phyloP scores from a whole-genome alignment of 1,140 invertebrate genomes.

The Caenorhabditis brenneri region DNA sequence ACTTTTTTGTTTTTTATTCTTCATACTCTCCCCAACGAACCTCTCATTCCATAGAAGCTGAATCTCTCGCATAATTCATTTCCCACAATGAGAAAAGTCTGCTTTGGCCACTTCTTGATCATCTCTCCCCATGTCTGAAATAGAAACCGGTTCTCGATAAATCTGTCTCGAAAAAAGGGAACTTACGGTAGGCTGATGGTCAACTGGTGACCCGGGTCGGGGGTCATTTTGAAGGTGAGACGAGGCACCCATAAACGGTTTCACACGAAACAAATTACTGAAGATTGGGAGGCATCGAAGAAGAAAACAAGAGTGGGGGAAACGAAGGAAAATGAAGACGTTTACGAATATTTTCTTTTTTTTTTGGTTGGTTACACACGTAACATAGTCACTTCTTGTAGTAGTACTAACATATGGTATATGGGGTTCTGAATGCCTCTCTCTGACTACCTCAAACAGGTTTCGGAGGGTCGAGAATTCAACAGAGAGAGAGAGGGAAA shows the following conservation, averaged over 20 bases:
- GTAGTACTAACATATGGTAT: constrained; percentile 26
- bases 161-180: neutral
- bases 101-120: constrained; percentile 75
- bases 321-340: neutral
- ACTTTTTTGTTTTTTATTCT: constrained; percentile 68
- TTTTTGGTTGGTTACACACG: constrained; percentile 20
- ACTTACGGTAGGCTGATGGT: constrained; percentile 11
- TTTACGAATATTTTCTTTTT: neutral
- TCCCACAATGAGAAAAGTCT: constrained; percentile 86
- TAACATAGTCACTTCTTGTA: neutral
- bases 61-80: constrained; percentile 95
- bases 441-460: neutral
- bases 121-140: constrained; percentile 52
- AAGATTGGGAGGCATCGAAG: neutral
- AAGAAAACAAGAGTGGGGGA: neutral
- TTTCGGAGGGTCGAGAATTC: constrained; percentile 1
- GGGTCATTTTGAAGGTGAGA: constrained; percentile 1
- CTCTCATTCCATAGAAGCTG: constrained; percentile 86
- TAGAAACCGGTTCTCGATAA: neutral
- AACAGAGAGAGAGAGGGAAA: neutral
- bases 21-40: constrained; percentile 2
- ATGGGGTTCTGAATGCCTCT: neutral
- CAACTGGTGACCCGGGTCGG: neutral
- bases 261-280: constrained; percentile 26
- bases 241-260: constrained; percentile 13